phyloP scores from a whole-genome alignment of 1,140 invertebrate species.

The Aradophagus sp. region DNA sequence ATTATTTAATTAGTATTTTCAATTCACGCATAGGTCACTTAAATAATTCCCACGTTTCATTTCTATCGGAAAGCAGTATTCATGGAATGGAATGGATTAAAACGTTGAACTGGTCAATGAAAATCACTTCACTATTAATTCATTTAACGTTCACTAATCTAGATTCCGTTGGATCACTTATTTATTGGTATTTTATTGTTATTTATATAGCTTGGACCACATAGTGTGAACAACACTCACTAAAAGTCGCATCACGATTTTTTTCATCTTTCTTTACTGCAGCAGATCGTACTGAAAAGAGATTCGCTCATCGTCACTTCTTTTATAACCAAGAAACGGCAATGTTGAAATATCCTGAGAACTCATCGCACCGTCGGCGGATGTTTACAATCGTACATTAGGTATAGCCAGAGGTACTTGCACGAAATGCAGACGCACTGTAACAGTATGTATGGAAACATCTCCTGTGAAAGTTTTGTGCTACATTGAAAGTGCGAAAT shows the following conservation, averaged over 20 bases:
- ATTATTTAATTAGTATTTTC: no score
- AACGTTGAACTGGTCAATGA: no score
- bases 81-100: no score
- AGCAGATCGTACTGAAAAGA: conserved; percentile 31
- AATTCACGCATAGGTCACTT: no score
- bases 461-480: conserved; percentile 48
- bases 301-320: conserved; percentile 30
- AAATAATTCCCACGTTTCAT: no score
- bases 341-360: conserved; percentile 60
- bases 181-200: no score
- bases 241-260: conserved; percentile 33
- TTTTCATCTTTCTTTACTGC: conserved; percentile 29
- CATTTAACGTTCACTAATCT: neutral
- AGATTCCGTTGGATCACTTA: no score
- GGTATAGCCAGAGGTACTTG: conserved; percentile 43
- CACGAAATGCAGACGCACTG: conserved; percentile 32
- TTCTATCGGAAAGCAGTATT: no score
- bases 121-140: neutral
- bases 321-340: conserved; percentile 60
- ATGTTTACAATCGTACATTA: conserved; percentile 65
- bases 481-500: conserved; percentile 61
- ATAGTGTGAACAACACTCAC: conserved; percentile 51
- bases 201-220: no score
- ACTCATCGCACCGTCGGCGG: conserved; percentile 50
- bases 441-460: conserved; percentile 56